Evolutionary conservation across 2,797 vertebrate genomes (phyloP).

Genomic region (Hoplostethus atlanticus): DNA sequence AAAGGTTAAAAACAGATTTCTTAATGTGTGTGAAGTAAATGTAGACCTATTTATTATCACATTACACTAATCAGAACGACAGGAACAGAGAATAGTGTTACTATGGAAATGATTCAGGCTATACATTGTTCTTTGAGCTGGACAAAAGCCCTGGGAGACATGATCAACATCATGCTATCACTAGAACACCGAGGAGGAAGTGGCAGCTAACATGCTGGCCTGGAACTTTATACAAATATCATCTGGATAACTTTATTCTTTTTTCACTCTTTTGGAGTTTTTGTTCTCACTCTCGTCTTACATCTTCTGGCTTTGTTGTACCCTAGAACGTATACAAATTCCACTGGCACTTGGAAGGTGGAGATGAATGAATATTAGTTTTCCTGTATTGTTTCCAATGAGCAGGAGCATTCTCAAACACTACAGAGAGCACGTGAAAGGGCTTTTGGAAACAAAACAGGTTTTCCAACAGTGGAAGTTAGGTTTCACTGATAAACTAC

Average conservation of each 20-base stretch:
- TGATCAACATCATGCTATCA: background rate
- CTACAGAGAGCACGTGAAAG: too few species aligned
- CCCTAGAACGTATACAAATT: slow-evolving; percentile 5
- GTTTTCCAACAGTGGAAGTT: too few species aligned
- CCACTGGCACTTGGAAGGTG: background rate
- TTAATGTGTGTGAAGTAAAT: slow-evolving; percentile 13
- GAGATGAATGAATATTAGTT: background rate
- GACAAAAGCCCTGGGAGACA: background rate
- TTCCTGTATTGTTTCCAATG: too few species aligned
- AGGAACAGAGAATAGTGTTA: too few species aligned
- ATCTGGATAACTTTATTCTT: background rate
- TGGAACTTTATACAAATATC: background rate
- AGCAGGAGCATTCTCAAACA: too few species aligned
- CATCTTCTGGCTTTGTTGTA: too few species aligned
- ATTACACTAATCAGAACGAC: too few species aligned
- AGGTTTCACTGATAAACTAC: too few species aligned
- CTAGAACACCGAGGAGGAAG: background rate
- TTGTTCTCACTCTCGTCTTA: too few species aligned
- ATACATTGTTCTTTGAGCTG: background rate
- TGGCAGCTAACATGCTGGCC: background rate
- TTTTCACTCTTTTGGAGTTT: background rate
- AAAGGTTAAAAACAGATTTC: slow-evolving; percentile 6
- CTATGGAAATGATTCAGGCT: too few species aligned
- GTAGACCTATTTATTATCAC: too few species aligned
- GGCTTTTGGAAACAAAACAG: too few species aligned